phyloP scores from a whole-genome alignment of 2,888 invertebrate species.

The Cryptus armator region DNA sequence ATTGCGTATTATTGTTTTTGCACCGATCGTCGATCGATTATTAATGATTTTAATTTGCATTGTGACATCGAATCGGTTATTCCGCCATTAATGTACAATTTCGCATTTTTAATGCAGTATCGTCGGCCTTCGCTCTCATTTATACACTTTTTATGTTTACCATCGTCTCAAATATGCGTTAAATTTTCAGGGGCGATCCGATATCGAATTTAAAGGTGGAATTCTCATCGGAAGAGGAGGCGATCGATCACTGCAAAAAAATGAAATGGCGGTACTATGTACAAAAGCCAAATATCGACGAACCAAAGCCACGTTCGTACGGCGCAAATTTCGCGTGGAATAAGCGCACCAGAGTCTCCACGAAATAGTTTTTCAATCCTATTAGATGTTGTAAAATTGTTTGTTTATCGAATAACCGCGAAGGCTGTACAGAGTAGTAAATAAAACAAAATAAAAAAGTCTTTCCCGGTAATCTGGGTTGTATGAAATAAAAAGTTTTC shows the following conservation, averaged over 20 bases:
- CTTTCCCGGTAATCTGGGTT: slow-evolving; percentile 16
- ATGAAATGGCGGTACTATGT: slow-evolving; percentile 97
- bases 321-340: slow-evolving; percentile 99
- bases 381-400: not conserved
- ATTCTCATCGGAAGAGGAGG: slow-evolving; percentile 93
- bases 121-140: not conserved
- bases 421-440: slow-evolving; percentile 54
- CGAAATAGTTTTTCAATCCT: slow-evolving; percentile 90
- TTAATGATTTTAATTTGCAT: too few relatives aligned
- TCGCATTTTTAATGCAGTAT: not conserved
- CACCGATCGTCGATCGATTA: too few relatives aligned
- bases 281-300: slow-evolving; percentile 90
- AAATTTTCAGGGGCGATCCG: slow-evolving; percentile 93
- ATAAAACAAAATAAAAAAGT: not conserved
- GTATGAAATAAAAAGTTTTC: slow-evolving; percentile 21
- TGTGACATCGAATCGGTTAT: too few relatives aligned
- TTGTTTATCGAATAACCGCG: slow-evolving; percentile 21
- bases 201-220: slow-evolving; percentile 95
- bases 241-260: slow-evolving; percentile 96
- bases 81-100: not conserved
- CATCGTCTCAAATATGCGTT: not conserved
- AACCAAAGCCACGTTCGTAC: slow-evolving; percentile 95
- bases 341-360: slow-evolving; percentile 96
- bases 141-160: too few relatives aligned
- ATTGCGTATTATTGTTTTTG: too few relatives aligned